Base-by-base conservation (phyloP, 1,140 invertebrate genomes). In the Idris sp. region DNA sequence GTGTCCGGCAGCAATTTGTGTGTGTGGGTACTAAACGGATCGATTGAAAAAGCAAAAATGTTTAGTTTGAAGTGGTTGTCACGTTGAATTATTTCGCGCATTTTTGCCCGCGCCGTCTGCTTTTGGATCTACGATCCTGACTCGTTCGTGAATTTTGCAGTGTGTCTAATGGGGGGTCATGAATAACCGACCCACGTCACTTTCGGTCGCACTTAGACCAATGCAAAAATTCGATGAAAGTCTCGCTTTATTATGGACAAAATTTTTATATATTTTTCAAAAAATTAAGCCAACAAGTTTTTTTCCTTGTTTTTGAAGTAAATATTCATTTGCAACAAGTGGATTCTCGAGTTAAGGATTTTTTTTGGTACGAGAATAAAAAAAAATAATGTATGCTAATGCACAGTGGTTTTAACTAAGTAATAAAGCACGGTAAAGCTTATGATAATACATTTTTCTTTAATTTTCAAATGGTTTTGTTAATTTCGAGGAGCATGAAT, bases 1-100 rank as follows among this genome's bases (percentile, higher is more conserved):
- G n/a, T n/a, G n/a, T n/a, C n/a, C n/a, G n/a, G n/a, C n/a, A n/a
- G n/a, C n/a, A n/a, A n/a, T n/a, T n/a, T n/a, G n/a, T n/a, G n/a
- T n/a, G n/a, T n/a, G n/a, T 59, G 59, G 22, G 38, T 64, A 59
- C 59, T 59, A 65, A 73, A 65, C 53, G 33, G 35, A 73, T 73
- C 69, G 69, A 65, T 73, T 41, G 58, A 51, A 44, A 72, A 56
- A 49, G 51, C 43, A 44, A 58, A 22, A 72, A 72, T 62, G 49
- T 72, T 72, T 72, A 36, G 58, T 19, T 62, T 28, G 18, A 54
- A 71, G 67, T 28, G 49, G 28, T 36, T 62, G 67, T 56, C 56
- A 41, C 40, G 41, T 19, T 56, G 49, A 62, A 72, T 56, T 72
- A 62, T 62, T 62, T 62, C 36, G 49, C 22, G 25, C 30, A 51